Evolutionary conservation across 2,888 invertebrate species (phyloP).

Genomic region (Tetanocera ferruginea): DNA sequence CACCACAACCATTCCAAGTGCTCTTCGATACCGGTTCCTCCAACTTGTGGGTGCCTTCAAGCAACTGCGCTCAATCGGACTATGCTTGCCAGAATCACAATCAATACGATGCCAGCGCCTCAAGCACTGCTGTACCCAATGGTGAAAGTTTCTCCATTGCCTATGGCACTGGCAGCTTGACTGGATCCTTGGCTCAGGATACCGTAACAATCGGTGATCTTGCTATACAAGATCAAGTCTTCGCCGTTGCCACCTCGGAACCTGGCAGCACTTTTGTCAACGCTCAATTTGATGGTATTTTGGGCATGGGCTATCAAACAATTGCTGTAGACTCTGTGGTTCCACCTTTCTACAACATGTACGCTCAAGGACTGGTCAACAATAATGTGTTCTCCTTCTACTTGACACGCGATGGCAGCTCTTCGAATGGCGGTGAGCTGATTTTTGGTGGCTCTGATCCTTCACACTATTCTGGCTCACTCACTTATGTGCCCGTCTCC

Average conservation of each 20-base stretch:
- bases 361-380: constrained; percentile 79
- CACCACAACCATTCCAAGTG: constrained; percentile 91
- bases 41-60: constrained; percentile 98
- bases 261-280: constrained; percentile 94
- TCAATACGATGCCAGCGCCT: constrained; percentile 91
- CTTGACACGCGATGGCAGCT: constrained; percentile 80
- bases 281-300: constrained; percentile 97
- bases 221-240: constrained; percentile 82
- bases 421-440: constrained; percentile 83
- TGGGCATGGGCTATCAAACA: constrained; percentile 89
- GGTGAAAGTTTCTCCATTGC: constrained; percentile 91
- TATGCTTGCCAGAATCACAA: constrained; percentile 95
- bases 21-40: constrained; percentile 94
- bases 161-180: constrained; percentile 95
- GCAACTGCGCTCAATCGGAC: constrained; percentile 90
- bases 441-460: constrained; percentile 94
- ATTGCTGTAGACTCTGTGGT: constrained; percentile 90
- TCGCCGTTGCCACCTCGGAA: constrained; percentile 93
- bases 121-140: constrained; percentile 85
- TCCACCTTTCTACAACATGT: constrained; percentile 94
- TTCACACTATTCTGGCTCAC: constrained; percentile 78
- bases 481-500: constrained; percentile 81
- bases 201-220: constrained; percentile 79
- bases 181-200: constrained; percentile 94
- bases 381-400: constrained; percentile 93